Percentiles rank a stretch among this genome's conserved stretches.
phyloP scores from a whole-genome alignment of 2,113 vertebrate genomes.

The Dolichallabes microphthalmus region DNA sequence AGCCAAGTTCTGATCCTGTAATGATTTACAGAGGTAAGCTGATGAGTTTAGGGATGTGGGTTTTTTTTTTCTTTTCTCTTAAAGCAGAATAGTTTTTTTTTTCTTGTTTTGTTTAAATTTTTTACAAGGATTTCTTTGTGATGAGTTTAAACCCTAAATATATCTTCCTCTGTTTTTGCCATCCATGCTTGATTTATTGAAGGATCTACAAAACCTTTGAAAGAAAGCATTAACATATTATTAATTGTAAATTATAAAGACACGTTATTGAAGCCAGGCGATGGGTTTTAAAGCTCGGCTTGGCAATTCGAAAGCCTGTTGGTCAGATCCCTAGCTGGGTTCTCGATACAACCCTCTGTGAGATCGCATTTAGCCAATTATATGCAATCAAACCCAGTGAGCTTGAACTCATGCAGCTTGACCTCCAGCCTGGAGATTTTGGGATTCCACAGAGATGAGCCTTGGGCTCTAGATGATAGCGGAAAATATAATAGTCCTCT shows the following conservation, averaged over 20 bases:
- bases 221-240: neutral
- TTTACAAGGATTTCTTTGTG: neutral
- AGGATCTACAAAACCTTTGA: slow-evolving; percentile 3
- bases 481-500: neutral
- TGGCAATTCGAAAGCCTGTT: neutral
- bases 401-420: slow-evolving; percentile 32
- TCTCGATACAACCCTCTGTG: slow-evolving; percentile 27
- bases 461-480: neutral
- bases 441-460: slow-evolving; percentile 20
- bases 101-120: neutral
- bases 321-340: slow-evolving; percentile 18
- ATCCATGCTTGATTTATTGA: neutral
- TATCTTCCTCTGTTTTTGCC: neutral
- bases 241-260: slow-evolving; percentile 8
- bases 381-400: slow-evolving; percentile 29
- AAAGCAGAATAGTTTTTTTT: neutral
- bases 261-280: slow-evolving; percentile 4
- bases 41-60: neutral
- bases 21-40: neutral
- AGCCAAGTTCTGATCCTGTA: slow-evolving; percentile 9
- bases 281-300: slow-evolving; percentile 18
- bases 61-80: neutral
- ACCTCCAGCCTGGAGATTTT: slow-evolving; percentile 11
- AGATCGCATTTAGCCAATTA: slow-evolving; percentile 31
- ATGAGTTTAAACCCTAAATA: slow-evolving; percentile 1